Conservation (phyloP, 92 coral and sea anemone genomes). For the Epizoanthus ramosus region DNA sequence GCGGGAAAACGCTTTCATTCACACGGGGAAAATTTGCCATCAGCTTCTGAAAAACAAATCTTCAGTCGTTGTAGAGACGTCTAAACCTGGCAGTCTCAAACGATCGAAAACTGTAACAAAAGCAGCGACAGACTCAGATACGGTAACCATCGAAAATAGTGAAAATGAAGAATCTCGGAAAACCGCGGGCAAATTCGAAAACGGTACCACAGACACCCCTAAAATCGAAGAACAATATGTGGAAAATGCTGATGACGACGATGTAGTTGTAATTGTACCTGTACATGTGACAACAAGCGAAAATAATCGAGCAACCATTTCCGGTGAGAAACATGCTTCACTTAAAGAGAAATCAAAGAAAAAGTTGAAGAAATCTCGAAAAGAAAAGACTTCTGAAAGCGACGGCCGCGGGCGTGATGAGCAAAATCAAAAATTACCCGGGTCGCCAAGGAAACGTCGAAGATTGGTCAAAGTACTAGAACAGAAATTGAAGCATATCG, state of each 20-base stretch:
- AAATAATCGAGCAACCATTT: neutral
- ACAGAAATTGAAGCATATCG: slow-evolving; percentile 58
- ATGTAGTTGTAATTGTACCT: slow-evolving; percentile 33
- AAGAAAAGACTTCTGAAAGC: neutral
- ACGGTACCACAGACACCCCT: slow-evolving; percentile 13
- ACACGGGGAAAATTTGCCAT: slow-evolving; percentile 53
- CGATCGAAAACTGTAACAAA: neutral
- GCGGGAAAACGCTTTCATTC: slow-evolving; percentile 70
- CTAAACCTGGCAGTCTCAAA: neutral
- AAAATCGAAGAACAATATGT: neutral
- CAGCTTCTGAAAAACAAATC: slow-evolving; percentile 25
- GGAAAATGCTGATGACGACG: slow-evolving; percentile 32
- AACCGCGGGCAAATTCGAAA: slow-evolving; percentile 68
- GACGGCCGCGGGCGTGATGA: slow-evolving; percentile 6
- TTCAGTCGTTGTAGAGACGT: neutral
- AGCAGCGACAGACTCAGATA: neutral
- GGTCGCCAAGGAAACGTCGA: slow-evolving; percentile 62
- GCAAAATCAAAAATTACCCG: neutral
- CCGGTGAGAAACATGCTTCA: neutral
- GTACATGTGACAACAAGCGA: slow-evolving; percentile 4
- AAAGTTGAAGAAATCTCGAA: slow-evolving; percentile 24
- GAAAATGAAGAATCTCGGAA: slow-evolving; percentile 20
- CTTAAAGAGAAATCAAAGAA: neutral
- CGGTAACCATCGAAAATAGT: neutral
- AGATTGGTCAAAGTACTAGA: slow-evolving; percentile 56